phyloP scores from a whole-genome alignment of 1,140 invertebrate species.

The Drosophila nebulosa region DNA sequence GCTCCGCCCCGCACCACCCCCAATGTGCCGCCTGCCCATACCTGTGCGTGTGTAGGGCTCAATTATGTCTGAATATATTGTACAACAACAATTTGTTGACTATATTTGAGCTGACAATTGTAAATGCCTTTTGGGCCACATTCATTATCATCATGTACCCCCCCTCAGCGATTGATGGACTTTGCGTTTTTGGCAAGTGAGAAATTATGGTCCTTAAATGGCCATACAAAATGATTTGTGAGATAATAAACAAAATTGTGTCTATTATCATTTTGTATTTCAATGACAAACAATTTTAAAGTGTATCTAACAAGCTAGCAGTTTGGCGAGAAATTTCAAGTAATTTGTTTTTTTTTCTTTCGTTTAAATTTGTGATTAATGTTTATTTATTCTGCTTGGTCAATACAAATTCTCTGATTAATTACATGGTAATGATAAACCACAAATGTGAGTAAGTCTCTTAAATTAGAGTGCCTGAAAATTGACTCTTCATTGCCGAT shows the following conservation, averaged over 20 bases:
- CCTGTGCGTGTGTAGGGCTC: slow-evolving; percentile 44
- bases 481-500: no score
- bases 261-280: not conserved
- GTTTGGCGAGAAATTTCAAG: no score
- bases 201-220: not conserved
- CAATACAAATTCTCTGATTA: no score
- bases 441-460: no score
- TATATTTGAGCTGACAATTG: slow-evolving; percentile 38
- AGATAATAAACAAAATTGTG: not conserved
- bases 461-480: no score
- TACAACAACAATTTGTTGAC: slow-evolving; percentile 28
- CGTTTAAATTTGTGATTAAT: no score
- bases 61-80: slow-evolving; percentile 44
- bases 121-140: not conserved
- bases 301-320: no score
- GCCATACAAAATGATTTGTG: not conserved
- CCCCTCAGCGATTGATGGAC: not conserved
- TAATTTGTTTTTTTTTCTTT: no score
- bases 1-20: not conserved
- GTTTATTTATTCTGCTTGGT: no score
- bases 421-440: no score
- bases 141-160: not conserved
- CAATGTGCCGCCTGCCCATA: not conserved
- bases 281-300: no score
- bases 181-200: not conserved